Evolutionary conservation across 2,113 vertebrate species (phyloP).

Genomic region (Petrocephalus zakoni): DNA sequence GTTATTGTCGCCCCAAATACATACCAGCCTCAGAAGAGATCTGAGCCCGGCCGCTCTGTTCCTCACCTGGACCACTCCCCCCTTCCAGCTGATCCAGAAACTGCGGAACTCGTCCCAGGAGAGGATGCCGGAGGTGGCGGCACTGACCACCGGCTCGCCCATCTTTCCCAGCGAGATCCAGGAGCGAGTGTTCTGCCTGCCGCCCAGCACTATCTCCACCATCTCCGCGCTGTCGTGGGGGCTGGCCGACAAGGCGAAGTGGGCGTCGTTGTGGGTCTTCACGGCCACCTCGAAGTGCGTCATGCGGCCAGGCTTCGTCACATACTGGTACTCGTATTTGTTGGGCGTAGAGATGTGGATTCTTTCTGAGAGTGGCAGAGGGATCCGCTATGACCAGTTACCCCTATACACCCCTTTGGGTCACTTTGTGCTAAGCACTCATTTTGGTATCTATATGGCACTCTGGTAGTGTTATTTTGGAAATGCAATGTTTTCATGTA

Average conservation of each 20-base stretch:
- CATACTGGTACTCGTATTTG: conserved; percentile 89
- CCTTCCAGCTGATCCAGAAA: conserved; percentile 88
- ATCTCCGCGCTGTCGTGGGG: conserved; percentile 81
- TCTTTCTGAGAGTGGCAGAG: conserved; percentile 66
- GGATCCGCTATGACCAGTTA: background rate
- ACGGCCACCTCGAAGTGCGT: conserved; percentile 73
- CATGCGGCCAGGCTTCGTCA: conserved; percentile 78
- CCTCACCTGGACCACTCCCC: conserved; percentile 70
- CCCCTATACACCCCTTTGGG: background rate
- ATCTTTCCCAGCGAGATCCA: conserved; percentile 85
- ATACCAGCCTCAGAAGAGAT: background rate
- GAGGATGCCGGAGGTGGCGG: conserved; percentile 69
- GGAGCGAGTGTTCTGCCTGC: conserved; percentile 76
- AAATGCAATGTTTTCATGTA: background rate
- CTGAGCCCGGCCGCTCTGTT: background rate
- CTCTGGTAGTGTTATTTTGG: background rate
- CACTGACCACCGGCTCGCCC: conserved; percentile 71
- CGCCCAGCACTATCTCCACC: conserved; percentile 81
- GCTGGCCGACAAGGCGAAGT: conserved; percentile 74
- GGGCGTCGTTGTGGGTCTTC: conserved; percentile 83
- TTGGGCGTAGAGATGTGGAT: conserved; percentile 92
- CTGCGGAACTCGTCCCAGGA: conserved; percentile 90
- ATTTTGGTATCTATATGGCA: background rate
- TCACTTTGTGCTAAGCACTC: background rate
- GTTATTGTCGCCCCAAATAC: background rate